Conservation (phyloP, 2,888 invertebrate species). For the Phorcus lineatus region DNA sequence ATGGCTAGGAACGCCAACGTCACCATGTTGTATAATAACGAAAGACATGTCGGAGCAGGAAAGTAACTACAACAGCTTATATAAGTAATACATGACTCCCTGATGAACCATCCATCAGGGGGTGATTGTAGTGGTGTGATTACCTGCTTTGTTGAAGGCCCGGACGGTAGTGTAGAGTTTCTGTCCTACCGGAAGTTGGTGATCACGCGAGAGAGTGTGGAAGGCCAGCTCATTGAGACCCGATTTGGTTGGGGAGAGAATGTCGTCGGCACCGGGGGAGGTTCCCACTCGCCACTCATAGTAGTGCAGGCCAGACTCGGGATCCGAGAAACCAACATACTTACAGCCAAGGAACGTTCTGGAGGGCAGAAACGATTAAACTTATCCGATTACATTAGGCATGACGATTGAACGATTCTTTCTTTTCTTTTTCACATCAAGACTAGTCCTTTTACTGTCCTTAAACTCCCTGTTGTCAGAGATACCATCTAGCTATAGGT, state of each 20-base stretch:
- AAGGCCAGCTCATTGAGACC: conserved; percentile 32
- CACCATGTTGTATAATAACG: too few relatives aligned
- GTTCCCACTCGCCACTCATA: conserved; percentile 56
- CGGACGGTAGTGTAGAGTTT: conserved; percentile 43
- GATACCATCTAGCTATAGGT: too few relatives aligned
- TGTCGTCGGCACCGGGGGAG: conserved; percentile 38
- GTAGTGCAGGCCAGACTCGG: conserved; percentile 49
- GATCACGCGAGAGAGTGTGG: conserved; percentile 13
- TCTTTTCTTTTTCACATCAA: too few relatives aligned
- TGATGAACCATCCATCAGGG: too few relatives aligned
- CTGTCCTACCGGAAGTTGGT: conserved; percentile 33
- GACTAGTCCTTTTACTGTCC: too few relatives aligned
- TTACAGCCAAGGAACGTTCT: conserved; percentile 47
- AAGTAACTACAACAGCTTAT: too few relatives aligned
- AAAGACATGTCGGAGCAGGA: too few relatives aligned
- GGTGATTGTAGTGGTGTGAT: neutral
- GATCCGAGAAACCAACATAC: conserved; percentile 54
- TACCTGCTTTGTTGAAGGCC: conserved; percentile 50
- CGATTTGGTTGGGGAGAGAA: conserved; percentile 35
- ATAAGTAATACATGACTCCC: too few relatives aligned
- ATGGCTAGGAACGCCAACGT: too few relatives aligned
- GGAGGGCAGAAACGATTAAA: neutral
- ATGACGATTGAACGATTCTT: too few relatives aligned
- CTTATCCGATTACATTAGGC: too few relatives aligned
- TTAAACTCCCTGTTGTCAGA: too few relatives aligned